Conservation (phyloP, 2,888 invertebrate species). For the Conus canariensis region DNA sequence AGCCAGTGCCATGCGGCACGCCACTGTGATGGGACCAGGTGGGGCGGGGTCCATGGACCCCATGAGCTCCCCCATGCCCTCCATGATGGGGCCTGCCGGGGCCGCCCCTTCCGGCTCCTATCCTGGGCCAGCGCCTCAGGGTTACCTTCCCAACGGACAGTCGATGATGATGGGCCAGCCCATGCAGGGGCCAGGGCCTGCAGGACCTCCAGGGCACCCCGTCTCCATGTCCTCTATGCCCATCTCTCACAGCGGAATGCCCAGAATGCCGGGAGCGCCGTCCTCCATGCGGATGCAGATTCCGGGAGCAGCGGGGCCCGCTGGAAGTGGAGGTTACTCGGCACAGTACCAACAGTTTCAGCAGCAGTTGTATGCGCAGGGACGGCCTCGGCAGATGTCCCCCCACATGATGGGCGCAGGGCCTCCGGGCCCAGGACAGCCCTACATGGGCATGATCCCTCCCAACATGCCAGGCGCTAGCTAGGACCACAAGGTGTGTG, state of each 20-base stretch:
- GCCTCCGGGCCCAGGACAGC: constrained; percentile 47
- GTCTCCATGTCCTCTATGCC: constrained; percentile 36
- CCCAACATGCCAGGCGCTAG: constrained; percentile 48
- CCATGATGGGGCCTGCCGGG: constrained; percentile 60
- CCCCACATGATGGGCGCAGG: constrained; percentile 65
- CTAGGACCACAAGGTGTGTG: constrained; percentile 21
- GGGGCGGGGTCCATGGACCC: constrained; percentile 46
- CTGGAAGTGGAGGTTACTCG: constrained; percentile 46
- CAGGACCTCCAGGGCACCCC: constrained; percentile 40
- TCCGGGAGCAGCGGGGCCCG: constrained; percentile 33
- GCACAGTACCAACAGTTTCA: constrained; percentile 76
- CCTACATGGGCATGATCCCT: constrained; percentile 65
- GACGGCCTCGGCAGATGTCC: constrained; percentile 68
- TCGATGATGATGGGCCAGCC: constrained; percentile 54
- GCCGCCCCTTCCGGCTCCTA: constrained; percentile 42
- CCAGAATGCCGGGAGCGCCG: constrained; percentile 54
- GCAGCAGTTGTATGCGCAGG: constrained; percentile 74
- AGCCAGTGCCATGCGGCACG: constrained; percentile 49
- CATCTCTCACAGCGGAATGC: constrained; percentile 53
- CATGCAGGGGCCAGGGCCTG: constrained; percentile 65
- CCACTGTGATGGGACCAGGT: constrained; percentile 52
- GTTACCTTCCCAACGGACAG: constrained; percentile 50
- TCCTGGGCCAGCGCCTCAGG: constrained; percentile 31
- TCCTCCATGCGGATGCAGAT: constrained; percentile 52
- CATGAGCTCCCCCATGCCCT: constrained; percentile 48